Evolutionary conservation across 2,113 vertebrate genomes (phyloP), one percentile per base, ranked within the genome.

Genomic region (Protobothrops mucrosquamatus): DNA sequence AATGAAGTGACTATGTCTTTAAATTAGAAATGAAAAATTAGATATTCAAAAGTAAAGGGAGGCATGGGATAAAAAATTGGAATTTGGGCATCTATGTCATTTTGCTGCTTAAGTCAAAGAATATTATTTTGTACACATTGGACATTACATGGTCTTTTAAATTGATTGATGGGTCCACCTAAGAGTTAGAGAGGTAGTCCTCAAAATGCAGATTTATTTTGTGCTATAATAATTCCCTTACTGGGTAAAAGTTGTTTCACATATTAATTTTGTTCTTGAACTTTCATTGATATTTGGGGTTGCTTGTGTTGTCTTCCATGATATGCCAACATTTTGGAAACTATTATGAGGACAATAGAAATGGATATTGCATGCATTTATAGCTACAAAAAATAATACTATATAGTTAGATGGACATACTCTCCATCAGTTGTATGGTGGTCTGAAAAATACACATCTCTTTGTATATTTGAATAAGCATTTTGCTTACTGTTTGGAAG

Each of bases 1-100:
- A 96, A 96, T 96, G 88, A 97, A 97, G 94, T 95, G 56, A 91
- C 95, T 96, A 92, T 94, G 94, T 55, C 56, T 97, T 96, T 90
- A 94, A 96, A 94, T 94, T 55, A 26, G 57, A 93, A 81, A 12
- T 93, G 26, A 54, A 92, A 89, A 56, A 85, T 89, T 91, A 29
- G 48, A 87, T 64, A 81, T 89, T 89, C 54, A 89, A 89, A 39
- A 89, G 34, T 22, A 81, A 22, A 20, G 18, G 39, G 74, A 22
- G 74, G 74, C 34, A 81, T 43, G 34, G 34, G 34, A 81, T 81
- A 81, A 81, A 81, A 3, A 81, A 81, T 81, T 81, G 39, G 18
- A 81, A 81, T 81, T 81, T 43, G 74, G 39, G 7, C 74, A 81
- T 81, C 74, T 23, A 8, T 81, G 74, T 81, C 18, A 81, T 81